Conservation (phyloP, 2,113 vertebrate genomes). For the Rhinoderma darwinii region DNA sequence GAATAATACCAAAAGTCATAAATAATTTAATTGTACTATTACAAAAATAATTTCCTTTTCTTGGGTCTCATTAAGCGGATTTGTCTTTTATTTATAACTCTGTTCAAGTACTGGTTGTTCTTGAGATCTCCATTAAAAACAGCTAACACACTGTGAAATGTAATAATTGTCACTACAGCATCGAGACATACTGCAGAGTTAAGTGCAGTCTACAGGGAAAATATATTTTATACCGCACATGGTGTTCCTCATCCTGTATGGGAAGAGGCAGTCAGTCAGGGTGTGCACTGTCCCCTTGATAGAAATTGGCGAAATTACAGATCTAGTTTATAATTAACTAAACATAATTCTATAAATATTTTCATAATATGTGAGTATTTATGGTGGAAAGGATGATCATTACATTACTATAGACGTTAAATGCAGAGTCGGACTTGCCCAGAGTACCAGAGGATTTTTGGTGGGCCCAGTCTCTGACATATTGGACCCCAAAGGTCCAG, state of each 20-base stretch:
- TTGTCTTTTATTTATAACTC: conserved; percentile 8
- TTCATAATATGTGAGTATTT: neutral
- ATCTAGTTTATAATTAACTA: too few relatives aligned
- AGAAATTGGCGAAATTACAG: neutral
- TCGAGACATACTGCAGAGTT: neutral
- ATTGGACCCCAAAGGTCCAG: too few relatives aligned
- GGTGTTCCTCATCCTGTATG: neutral
- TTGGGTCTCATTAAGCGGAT: neutral
- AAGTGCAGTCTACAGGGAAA: neutral
- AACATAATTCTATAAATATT: too few relatives aligned
- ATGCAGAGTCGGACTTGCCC: too few relatives aligned
- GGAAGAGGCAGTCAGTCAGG: neutral
- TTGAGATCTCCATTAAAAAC: neutral
- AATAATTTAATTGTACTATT: neutral
- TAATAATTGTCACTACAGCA: neutral
- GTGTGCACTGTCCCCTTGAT: too few relatives aligned
- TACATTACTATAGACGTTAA: too few relatives aligned
- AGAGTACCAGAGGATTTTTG: too few relatives aligned
- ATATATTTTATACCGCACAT: neutral
- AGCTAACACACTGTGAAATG: conserved; percentile 1
- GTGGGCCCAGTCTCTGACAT: too few relatives aligned
- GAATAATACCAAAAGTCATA: neutral
- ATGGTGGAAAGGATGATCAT: neutral
- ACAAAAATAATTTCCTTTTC: neutral
- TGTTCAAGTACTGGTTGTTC: neutral